A percentile compares a stretch with the other conserved stretches of the same genome.
Evolutionary conservation across 2,797 vertebrate genomes (phyloP).

Genomic region (Lutjanus campechanus): DNA sequence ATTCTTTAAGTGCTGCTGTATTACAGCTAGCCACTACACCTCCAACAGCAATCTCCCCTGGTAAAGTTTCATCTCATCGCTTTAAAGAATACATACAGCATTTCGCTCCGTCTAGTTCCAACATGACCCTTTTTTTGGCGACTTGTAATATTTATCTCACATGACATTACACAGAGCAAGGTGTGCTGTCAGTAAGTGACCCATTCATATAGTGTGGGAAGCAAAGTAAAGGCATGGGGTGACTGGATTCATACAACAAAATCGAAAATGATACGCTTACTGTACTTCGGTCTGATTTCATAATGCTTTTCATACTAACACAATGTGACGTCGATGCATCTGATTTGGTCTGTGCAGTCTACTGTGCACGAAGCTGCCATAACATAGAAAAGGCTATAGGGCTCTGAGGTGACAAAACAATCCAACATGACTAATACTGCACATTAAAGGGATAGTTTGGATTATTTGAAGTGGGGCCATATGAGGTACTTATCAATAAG

Average conservation of each 20-base stretch:
- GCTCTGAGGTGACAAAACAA: constrained; percentile 67
- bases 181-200: constrained; percentile 24
- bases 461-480: no score
- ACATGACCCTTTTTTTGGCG: constrained; percentile 41
- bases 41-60: constrained; percentile 28
- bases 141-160: constrained; percentile 30
- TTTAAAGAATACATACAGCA: constrained; percentile 53
- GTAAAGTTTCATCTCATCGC: constrained; percentile 30
- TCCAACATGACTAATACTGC: constrained; percentile 74
- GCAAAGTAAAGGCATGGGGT: constrained; percentile 74
- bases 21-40: constrained; percentile 43
- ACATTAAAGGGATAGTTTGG: constrained; percentile 9
- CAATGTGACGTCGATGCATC: constrained; percentile 56
- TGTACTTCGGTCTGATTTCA: constrained; percentile 33
- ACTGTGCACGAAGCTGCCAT: constrained; percentile 80
- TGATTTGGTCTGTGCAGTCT: constrained; percentile 73
- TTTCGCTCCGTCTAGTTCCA: constrained; percentile 37
- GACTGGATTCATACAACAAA: constrained; percentile 55
- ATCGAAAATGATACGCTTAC: constrained; percentile 27
- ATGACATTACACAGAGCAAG: constrained; percentile 21
- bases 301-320: constrained; percentile 38
- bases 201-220: constrained; percentile 48
- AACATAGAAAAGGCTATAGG: constrained; percentile 71
- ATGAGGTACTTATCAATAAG: no score
- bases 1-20: constrained; percentile 64